A percentile compares a stretch with the other conserved stretches of the same genome.
Evolutionary conservation across 2,888 invertebrate species (phyloP).

Genomic region (Caenorhabditis sp.): DNA sequence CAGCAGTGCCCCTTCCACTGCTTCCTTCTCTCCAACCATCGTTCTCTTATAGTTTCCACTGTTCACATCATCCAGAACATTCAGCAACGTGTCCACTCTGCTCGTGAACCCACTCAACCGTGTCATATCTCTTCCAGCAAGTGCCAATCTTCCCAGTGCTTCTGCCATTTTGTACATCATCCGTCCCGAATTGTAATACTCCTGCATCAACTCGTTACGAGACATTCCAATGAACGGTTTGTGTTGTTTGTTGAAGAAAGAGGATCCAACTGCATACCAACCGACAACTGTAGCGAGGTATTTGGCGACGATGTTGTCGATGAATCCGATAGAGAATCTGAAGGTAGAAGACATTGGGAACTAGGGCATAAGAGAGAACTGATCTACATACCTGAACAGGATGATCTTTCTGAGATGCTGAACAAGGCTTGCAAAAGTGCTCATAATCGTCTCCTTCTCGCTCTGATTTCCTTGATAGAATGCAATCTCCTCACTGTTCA

Average conservation of each 20-base stretch:
- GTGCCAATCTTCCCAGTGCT: slow-evolving; percentile 94
- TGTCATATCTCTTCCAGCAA: slow-evolving; percentile 95
- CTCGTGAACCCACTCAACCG: slow-evolving; percentile 95
- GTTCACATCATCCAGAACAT: slow-evolving; percentile 88
- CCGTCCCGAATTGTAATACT: slow-evolving; percentile 96
- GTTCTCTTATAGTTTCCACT: slow-evolving; percentile 73
- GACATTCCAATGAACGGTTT: slow-evolving; percentile 88
- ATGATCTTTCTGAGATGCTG: slow-evolving; percentile 79
- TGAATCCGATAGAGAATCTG: slow-evolving; percentile 89
- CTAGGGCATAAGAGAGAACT: background rate
- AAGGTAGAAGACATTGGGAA: slow-evolving; percentile 25
- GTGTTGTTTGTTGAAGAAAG: slow-evolving; percentile 91
- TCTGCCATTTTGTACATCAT: slow-evolving; percentile 97
- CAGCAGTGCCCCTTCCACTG: slow-evolving; percentile 5
- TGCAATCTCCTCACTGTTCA: slow-evolving; percentile 95
- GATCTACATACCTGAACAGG: slow-evolving; percentile 65
- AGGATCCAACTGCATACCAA: slow-evolving; percentile 89
- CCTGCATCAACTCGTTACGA: slow-evolving; percentile 91
- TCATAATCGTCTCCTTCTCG: slow-evolving; percentile 91
- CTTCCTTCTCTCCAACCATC: slow-evolving; percentile 65
- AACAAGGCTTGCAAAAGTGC: slow-evolving; percentile 92
- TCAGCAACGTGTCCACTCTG: slow-evolving; percentile 92
- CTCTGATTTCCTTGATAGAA: slow-evolving; percentile 86
- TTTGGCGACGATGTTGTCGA: slow-evolving; percentile 97
- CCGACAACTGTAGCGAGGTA: slow-evolving; percentile 97